Base-by-base conservation (phyloP, 2,797 vertebrate species). In the Eulemur albifrons region DNA sequence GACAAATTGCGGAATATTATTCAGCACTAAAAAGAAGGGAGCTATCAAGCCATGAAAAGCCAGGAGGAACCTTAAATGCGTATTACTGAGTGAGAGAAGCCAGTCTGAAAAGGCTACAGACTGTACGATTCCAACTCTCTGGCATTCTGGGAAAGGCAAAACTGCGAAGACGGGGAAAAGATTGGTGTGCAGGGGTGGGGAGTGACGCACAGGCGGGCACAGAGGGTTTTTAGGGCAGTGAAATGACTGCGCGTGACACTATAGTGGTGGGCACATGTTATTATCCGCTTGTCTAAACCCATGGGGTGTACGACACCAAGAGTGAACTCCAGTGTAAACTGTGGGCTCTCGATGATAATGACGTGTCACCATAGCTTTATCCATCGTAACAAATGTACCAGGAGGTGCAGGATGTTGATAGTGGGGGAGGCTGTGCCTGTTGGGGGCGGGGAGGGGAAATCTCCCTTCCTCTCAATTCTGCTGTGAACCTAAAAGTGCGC, bases 101-200 rank as follows among this genome's bases (percentile, higher is more conserved):
- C 30, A 18, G 0, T 54, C n/a, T 54, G 65, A 25, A 35, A 54
- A 25, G n/a, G 76, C n/a, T 38, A 7, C n/a, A 15, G 12, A 5
- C 72, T 15, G 1, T 23, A 0, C 25, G 4, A 54, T 79, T 38
- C 50, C 21, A 54, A 54, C 76, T 35, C 2, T 8, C 0, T 52
- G 21, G 5, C 35, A 11, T 45, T 35, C 50, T 38, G 35, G 23
- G 21, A 69, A 48, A 57, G 7, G 50, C 59, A 17, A 21, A 69
- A 8, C 18, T 4, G 0, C 1, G 4, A 15, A n/a, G 38, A 30
- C 32, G 38, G 12, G 4, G 5, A 0, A 7, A 32, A 43, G 38
- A 11, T 48, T 8, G 0, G 63, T 27, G 35, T 38, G 18, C 30
- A 52, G n/a, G 52, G 6, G 25, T 7, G 5, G 13, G 17, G 23